phyloP scores from a whole-genome alignment of 64 coral and sea anemone genomes.

The Catalaphyllia jardinei region DNA sequence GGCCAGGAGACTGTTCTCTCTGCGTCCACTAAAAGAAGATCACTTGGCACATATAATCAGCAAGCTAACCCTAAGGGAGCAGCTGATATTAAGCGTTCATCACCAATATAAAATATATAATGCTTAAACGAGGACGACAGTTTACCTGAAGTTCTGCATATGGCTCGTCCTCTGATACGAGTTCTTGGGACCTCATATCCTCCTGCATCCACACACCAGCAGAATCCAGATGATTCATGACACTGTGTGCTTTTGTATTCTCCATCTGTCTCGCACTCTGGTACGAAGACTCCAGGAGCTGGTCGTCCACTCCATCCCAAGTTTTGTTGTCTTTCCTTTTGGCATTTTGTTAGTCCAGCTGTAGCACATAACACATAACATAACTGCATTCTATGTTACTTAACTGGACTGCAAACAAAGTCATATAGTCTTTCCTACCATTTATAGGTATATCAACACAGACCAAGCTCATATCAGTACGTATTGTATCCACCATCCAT shows the following conservation, averaged over 20 bases:
- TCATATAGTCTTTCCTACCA: too few relatives aligned
- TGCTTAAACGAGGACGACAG: neutral
- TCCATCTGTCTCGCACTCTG: slow-evolving; percentile 70
- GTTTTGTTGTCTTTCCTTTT: slow-evolving; percentile 38
- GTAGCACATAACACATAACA: neutral
- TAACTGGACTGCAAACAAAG: too few relatives aligned
- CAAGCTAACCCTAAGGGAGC: neutral
- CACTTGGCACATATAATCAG: too few relatives aligned
- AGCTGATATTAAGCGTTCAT: neutral
- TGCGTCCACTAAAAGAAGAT: too few relatives aligned
- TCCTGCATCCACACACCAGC: slow-evolving; percentile 82
- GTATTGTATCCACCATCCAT: too few relatives aligned
- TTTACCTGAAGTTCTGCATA: slow-evolving; percentile 63
- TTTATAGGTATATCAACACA: too few relatives aligned
- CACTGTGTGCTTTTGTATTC: slow-evolving; percentile 66
- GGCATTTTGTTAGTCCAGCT: slow-evolving; percentile 60
- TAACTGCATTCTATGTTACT: too few relatives aligned
- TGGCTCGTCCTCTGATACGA: slow-evolving; percentile 59
- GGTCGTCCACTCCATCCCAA: slow-evolving; percentile 46
- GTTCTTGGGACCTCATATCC: slow-evolving; percentile 73
- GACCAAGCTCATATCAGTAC: too few relatives aligned
- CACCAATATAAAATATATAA: neutral
- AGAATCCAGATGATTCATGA: slow-evolving; percentile 41
- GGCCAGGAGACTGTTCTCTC: too few relatives aligned
- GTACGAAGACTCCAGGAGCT: slow-evolving; percentile 63